Conservation (phyloP, 2,888 invertebrate species). For the Nomada fucata region DNA sequence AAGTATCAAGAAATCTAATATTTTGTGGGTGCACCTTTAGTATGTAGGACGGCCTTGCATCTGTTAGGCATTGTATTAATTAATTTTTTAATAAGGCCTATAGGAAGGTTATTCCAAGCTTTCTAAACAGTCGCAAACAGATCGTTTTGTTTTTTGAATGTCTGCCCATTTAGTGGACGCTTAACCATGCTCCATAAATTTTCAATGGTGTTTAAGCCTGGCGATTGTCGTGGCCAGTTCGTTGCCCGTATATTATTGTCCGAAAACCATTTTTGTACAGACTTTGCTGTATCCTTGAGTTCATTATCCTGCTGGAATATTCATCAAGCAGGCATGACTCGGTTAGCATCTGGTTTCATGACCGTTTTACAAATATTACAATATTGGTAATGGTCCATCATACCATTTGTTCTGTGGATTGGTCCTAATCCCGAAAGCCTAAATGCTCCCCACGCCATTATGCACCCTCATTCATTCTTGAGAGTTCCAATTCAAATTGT, state of each 20-base stretch:
- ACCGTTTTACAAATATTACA: no score
- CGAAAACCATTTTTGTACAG: not conserved
- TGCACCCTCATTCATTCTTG: no score
- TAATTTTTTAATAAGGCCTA: not conserved
- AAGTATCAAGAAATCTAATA: not conserved
- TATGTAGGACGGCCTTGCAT: slow-evolving; percentile 6
- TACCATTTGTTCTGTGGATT: no score
- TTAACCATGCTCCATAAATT: not conserved
- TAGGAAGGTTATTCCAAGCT: not conserved
- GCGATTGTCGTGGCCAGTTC: no score
- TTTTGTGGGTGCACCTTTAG: slow-evolving; percentile 1
- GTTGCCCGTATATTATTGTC: no score
- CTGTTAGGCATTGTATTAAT: slow-evolving; percentile 6
- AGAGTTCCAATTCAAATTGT: no score
- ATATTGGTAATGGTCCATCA: no score
- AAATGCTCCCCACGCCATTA: no score
- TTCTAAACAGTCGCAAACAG: not conserved
- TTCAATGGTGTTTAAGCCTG: not conserved
- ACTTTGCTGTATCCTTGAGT: not conserved
- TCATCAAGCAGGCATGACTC: no score
- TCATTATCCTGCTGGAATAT: no score
- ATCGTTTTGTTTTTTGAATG: not conserved
- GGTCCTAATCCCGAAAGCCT: no score
- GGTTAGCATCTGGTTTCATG: no score
- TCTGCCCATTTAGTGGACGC: slow-evolving; percentile 1